Percentiles rank a stretch among this genome's conserved stretches.
phyloP scores from a whole-genome alignment of 2,888 invertebrate species.

The Eurois occulta region DNA sequence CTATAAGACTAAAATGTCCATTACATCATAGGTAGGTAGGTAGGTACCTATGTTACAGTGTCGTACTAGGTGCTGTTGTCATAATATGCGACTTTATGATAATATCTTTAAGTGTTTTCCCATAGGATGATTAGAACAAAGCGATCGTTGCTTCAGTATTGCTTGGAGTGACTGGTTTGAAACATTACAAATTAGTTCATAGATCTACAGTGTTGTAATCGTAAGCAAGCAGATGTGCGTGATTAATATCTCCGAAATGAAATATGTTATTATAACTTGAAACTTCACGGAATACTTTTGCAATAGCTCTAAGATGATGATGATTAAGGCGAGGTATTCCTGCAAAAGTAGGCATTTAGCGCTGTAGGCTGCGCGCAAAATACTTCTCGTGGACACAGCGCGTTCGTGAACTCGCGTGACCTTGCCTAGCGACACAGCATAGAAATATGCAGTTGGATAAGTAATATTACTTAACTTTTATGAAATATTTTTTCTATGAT shows the following conservation, averaged over 20 bases:
- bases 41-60: constrained; percentile 19
- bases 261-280: not conserved
- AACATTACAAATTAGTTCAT: constrained; percentile 1
- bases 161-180: not conserved
- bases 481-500: too few species aligned
- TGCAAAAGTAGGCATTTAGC: too few species aligned
- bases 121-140: constrained; percentile 22
- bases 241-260: not conserved
- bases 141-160: constrained; percentile 13
- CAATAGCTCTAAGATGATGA: constrained; percentile 1
- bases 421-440: too few species aligned
- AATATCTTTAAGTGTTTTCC: constrained; percentile 20
- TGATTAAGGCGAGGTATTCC: too few species aligned
- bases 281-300: not conserved
- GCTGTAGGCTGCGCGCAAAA: too few species aligned
- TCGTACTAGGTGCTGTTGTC: constrained; percentile 7
- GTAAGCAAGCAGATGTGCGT: not conserved
- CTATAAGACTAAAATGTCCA: constrained; percentile 10
- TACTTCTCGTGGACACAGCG: too few species aligned
- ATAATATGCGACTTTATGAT: constrained; percentile 26
- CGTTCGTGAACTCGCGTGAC: too few species aligned
- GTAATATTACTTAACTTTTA: too few species aligned
- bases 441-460: too few species aligned
- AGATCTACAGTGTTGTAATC: not conserved
- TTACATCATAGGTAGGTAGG: constrained; percentile 15